Base-by-base conservation (phyloP, 2,797 vertebrate species). In the Perodicticus potto region DNA sequence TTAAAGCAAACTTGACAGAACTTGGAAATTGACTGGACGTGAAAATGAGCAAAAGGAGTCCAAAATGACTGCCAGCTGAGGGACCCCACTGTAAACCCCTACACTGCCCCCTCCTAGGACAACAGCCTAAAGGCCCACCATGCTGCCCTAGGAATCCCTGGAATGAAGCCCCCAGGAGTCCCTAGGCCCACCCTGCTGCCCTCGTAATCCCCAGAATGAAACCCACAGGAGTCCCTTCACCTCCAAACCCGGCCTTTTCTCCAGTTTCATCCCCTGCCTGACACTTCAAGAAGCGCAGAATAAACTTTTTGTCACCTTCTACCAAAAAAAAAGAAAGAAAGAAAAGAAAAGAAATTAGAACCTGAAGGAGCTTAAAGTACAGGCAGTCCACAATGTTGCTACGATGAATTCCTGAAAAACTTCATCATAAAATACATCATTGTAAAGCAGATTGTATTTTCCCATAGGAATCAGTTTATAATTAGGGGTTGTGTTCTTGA, bases 231-330 rank as follows among this genome's bases (percentile, higher is more conserved):
- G 17, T 40, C 65, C 57, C 53, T 40, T 4, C 27, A 83, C 57
- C 34, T 73, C 45, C 78, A 88, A 45, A 70, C 37, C 80, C 55
- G 19, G 8, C 29, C 23, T 17, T 59, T 7, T 53, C 49, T 57
- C 59, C 87, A 53, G 77, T 96, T 97, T 93, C 89, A 93, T 74
- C 27, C 81, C n/a, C 49, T 53, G 19, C 74, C 19, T 69, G 81
- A 88, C 5, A 17, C 81, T 40, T 13, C 0, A 2, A 89, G 63
- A 86, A 74, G 16, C 86, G 74, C 67, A 96, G 40, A 97, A 97
- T 97, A 98, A 97, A 97, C 29, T 86, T 93, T 77, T 91, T 87
- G 70, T 89, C 16, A 93, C 57, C 45, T 2, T 91, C 45, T 84
- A 45, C 9, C 49, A 53, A 53, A 53, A 53, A 53, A 53, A 4